Conservation (phyloP, 2,797 vertebrate genomes). For the Notolabrus celidotus region DNA sequence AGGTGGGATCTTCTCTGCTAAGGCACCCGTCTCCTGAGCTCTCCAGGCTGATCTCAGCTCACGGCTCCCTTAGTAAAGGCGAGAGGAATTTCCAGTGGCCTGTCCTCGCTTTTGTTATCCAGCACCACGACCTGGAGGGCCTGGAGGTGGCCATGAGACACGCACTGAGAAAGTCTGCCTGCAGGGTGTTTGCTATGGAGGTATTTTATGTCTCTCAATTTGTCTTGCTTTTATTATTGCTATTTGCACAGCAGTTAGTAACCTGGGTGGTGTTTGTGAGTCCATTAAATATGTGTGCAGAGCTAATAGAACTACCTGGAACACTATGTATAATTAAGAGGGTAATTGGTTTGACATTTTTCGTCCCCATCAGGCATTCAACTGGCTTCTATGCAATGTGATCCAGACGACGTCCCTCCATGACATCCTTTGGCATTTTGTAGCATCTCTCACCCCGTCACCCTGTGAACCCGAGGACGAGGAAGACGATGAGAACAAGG, state of each 20-base stretch:
- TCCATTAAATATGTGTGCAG: background rate
- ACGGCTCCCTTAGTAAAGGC: slow-evolving; percentile 98
- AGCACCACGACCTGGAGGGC: slow-evolving; percentile 98
- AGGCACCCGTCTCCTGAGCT: slow-evolving; percentile 98
- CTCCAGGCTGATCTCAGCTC: slow-evolving; percentile 97
- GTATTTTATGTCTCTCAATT: slow-evolving; percentile 70
- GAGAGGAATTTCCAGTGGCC: slow-evolving; percentile 99
- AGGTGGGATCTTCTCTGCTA: slow-evolving; percentile 97
- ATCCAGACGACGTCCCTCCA: slow-evolving; percentile 99
- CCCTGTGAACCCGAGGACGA: slow-evolving; percentile 96
- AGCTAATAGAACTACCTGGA: background rate
- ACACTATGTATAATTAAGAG: background rate
- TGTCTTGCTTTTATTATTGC: slow-evolving; percentile 14
- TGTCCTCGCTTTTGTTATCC: slow-evolving; percentile 98
- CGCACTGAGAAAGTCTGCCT: slow-evolving; percentile 97
- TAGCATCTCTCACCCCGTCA: slow-evolving; percentile 96
- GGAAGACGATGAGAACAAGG: slow-evolving; percentile 97
- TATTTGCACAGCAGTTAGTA: slow-evolving; percentile 6
- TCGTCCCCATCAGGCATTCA: slow-evolving; percentile 90
- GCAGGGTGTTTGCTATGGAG: slow-evolving; percentile 99
- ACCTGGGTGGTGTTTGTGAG: background rate
- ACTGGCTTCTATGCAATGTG: slow-evolving; percentile 99
- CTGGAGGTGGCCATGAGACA: slow-evolving; percentile 99
- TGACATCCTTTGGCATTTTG: slow-evolving; percentile 99
- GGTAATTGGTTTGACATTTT: slow-evolving; percentile 19